Evolutionary conservation across 2,888 invertebrate species (phyloP).

Genomic region (Escarpia spicata): DNA sequence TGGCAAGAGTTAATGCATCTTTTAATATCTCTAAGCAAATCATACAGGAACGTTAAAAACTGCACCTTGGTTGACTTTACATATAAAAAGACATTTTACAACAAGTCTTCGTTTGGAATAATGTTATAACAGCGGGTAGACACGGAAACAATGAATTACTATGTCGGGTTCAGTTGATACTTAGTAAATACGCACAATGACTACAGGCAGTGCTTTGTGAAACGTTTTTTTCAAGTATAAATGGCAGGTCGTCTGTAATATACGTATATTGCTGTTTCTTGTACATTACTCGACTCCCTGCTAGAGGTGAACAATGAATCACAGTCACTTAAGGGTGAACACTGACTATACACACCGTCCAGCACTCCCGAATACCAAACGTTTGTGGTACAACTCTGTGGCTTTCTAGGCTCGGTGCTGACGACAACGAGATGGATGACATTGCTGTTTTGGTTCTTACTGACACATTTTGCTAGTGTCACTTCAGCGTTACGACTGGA

Average conservation of each 20-base stretch:
- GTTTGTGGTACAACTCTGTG: neutral
- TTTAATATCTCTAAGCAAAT: too few relatives aligned
- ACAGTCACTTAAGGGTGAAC: neutral
- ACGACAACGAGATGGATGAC: neutral
- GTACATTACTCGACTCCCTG: neutral
- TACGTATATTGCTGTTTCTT: neutral
- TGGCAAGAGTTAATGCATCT: too few relatives aligned
- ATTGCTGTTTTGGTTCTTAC: neutral
- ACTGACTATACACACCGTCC: neutral
- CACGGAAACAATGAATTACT: neutral
- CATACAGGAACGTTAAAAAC: too few relatives aligned
- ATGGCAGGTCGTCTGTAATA: neutral
- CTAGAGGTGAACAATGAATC: neutral
- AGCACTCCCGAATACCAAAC: neutral
- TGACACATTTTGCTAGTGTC: neutral
- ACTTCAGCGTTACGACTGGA: neutral
- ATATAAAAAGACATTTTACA: neutral
- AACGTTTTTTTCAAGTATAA: neutral
- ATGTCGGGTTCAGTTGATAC: neutral
- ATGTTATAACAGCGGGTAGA: neutral
- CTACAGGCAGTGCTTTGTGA: neutral
- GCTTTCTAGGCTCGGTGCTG: neutral
- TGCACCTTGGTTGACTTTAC: too few relatives aligned
- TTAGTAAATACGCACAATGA: neutral
- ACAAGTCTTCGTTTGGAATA: neutral